phyloP scores from a whole-genome alignment of 2,113 vertebrate genomes.

The Saimiri boliviensis region DNA sequence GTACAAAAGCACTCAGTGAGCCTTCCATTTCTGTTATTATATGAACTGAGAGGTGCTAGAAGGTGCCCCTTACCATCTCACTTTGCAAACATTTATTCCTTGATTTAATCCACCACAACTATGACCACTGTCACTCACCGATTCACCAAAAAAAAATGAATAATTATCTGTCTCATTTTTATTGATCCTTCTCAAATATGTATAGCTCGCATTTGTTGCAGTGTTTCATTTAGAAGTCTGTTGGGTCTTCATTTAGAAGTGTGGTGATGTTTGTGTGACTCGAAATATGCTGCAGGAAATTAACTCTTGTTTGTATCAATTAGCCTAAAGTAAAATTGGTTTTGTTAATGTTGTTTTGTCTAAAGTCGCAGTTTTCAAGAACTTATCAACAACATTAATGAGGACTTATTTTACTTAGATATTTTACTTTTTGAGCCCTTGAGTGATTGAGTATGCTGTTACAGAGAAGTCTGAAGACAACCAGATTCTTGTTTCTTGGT shows the following conservation, averaged over 20 bases:
- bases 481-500: not conserved
- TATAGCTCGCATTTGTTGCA: not conserved
- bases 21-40: not conserved
- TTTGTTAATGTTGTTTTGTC: not conserved
- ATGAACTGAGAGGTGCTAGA: not conserved
- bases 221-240: not conserved
- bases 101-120: not conserved
- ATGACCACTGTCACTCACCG: not conserved
- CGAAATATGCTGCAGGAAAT: not conserved
- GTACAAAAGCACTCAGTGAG: not conserved
- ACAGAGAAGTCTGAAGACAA: not conserved
- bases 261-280: not conserved
- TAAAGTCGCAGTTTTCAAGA: not conserved
- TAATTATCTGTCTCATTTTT: not conserved
- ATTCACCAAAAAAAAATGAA: not conserved
- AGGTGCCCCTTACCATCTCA: not conserved
- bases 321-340: not conserved
- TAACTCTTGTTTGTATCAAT: not conserved
- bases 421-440: not conserved
- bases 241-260: not conserved
- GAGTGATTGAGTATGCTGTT: not conserved
- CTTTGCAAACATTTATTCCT: not conserved
- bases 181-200: not conserved
- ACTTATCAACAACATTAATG: not conserved
- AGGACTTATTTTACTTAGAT: not conserved